phyloP scores from a whole-genome alignment of 92 coral and sea anemone genomes.

The Actinostola sp. region DNA sequence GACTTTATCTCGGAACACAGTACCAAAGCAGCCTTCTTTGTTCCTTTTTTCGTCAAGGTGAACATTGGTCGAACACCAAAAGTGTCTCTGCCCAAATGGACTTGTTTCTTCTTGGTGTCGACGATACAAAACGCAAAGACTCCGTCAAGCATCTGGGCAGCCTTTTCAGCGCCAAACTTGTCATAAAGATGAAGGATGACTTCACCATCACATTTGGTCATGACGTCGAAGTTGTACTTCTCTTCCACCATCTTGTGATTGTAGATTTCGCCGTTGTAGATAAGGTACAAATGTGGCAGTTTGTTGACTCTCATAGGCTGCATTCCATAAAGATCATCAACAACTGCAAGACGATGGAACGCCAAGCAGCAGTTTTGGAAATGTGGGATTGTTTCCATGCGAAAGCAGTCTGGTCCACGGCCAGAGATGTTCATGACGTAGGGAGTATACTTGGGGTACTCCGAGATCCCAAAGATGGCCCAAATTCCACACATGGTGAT shows the following conservation, averaged over 20 bases:
- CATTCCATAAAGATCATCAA: slow-evolving; percentile 88
- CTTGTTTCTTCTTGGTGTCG: slow-evolving; percentile 75
- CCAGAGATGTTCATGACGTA: slow-evolving; percentile 78
- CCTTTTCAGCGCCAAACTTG: slow-evolving; percentile 84
- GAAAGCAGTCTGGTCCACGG: slow-evolving; percentile 95
- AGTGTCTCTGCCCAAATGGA: slow-evolving; percentile 94
- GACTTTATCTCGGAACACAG: slow-evolving; percentile 92
- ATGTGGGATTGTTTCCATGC: slow-evolving; percentile 94
- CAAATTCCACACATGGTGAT: slow-evolving; percentile 92
- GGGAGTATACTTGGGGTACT: slow-evolving; percentile 76
- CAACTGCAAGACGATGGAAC: slow-evolving; percentile 86
- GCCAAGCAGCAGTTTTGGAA: slow-evolving; percentile 82
- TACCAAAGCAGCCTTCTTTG: slow-evolving; percentile 62
- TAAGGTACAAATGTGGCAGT: slow-evolving; percentile 77
- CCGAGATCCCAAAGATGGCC: slow-evolving; percentile 91
- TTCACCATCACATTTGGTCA: slow-evolving; percentile 92
- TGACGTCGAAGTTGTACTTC: slow-evolving; percentile 72
- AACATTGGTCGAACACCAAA: slow-evolving; percentile 95
- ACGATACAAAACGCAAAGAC: slow-evolving; percentile 92
- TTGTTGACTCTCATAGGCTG: slow-evolving; percentile 87
- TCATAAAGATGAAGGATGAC: slow-evolving; percentile 85
- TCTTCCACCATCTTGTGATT: slow-evolving; percentile 80
- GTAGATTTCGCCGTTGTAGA: slow-evolving; percentile 94
- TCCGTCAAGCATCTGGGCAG: slow-evolving; percentile 90
- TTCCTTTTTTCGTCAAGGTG: slow-evolving; percentile 61